phyloP scores from a whole-genome alignment of 2,888 invertebrate species.

The Trisateles emortualis region DNA sequence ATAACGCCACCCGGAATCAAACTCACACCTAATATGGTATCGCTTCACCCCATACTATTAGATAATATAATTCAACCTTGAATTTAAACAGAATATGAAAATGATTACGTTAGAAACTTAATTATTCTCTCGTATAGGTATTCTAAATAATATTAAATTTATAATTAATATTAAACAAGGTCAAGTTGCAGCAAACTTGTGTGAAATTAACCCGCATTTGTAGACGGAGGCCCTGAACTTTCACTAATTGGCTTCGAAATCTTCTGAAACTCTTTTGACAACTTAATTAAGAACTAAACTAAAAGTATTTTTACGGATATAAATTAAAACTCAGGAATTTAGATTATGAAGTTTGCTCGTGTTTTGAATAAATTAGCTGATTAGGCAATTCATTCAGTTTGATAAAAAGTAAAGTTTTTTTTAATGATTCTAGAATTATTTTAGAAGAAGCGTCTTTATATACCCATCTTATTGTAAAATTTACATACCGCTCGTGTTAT shows the following conservation, averaged over 20 bases:
- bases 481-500: too few relatives aligned
- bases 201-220: slow-evolving; percentile 9
- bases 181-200: slow-evolving; percentile 2
- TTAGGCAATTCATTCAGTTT: not conserved
- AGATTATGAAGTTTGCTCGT: slow-evolving; percentile 5
- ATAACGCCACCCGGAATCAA: too few relatives aligned
- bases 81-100: slow-evolving; percentile 5
- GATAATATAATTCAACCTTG: not conserved
- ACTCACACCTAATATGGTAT: not conserved
- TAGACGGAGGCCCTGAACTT: not conserved
- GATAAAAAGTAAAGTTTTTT: too few relatives aligned
- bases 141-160: not conserved
- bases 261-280: slow-evolving; percentile 3
- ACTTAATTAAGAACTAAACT: slow-evolving; percentile 21
- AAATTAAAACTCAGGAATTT: slow-evolving; percentile 23
- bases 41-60: not conserved
- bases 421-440: too few relatives aligned
- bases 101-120: not conserved
- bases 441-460: too few relatives aligned
- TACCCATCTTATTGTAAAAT: too few relatives aligned
- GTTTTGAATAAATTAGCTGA: slow-evolving; percentile 7
- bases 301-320: slow-evolving; percentile 13
- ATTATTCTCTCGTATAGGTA: not conserved
- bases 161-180: slow-evolving; percentile 8
- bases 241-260: slow-evolving; percentile 10